Percentiles rank a stretch among this genome's conserved stretches.
phyloP scores from a whole-genome alignment of 2,113 vertebrate species.

The Alligator sinensis region DNA sequence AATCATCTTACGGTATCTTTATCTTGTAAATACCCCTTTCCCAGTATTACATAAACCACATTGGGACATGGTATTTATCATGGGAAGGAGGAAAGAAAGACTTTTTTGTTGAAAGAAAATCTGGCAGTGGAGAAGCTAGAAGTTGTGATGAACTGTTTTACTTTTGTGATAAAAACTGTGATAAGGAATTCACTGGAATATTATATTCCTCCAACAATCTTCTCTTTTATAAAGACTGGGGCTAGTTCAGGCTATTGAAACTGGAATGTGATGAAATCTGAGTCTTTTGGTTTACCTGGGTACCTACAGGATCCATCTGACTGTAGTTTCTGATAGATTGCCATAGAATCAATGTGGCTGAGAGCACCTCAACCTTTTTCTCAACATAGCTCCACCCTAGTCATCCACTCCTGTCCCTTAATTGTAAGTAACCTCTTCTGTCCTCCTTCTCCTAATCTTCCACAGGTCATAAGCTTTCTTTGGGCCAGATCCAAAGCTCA shows the following conservation, averaged over 20 bases:
- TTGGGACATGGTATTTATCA: constrained; percentile 37
- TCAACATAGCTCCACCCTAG: not conserved
- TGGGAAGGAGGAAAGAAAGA: not conserved
- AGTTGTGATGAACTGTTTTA: not conserved
- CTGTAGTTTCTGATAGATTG: not conserved
- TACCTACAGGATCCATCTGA: not conserved
- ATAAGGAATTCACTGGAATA: not conserved
- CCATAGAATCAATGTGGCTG: accelerated
- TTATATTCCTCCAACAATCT: not conserved
- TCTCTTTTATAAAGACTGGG: not conserved
- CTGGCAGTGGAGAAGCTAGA: not conserved
- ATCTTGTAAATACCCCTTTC: constrained; percentile 21
- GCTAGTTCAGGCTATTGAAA: not conserved
- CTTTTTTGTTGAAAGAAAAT: constrained; percentile 40
- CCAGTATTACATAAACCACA: constrained; percentile 35
- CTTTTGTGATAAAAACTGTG: constrained; percentile 18
- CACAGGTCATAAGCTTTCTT: not conserved
- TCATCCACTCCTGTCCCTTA: not conserved
- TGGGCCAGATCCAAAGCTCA: constrained; percentile 11
- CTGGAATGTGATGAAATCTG: not conserved
- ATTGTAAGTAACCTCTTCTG: not conserved
- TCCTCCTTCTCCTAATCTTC: not conserved
- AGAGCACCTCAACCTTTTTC: not conserved
- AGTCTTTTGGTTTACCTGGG: not conserved
- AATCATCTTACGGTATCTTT: constrained; percentile 64